Evolutionary conservation across 2,797 vertebrate species (phyloP).

Genomic region (Psittacula echo): DNA sequence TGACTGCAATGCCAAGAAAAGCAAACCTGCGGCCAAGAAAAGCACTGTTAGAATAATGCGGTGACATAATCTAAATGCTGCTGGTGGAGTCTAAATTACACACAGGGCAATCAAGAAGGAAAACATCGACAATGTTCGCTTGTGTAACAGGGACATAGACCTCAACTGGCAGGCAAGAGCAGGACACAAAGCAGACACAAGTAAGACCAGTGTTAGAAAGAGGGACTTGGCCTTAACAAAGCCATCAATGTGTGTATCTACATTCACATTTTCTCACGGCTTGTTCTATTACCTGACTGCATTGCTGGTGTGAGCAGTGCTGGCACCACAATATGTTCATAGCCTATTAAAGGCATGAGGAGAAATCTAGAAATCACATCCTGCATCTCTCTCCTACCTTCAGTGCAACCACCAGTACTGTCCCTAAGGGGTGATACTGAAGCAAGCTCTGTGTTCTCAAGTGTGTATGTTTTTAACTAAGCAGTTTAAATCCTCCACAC

Average conservation of each 20-base stretch:
- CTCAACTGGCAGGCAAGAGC: not conserved
- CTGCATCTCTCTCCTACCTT: not conserved
- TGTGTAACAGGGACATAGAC: not conserved
- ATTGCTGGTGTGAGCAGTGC: not conserved
- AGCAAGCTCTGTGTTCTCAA: rapidly evolving
- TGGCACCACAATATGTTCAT: not conserved
- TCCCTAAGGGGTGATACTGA: not conserved
- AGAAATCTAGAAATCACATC: not conserved
- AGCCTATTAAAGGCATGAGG: not conserved
- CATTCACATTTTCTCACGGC: not conserved
- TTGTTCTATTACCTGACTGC: not conserved
- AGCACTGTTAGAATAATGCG: slow-evolving; percentile 5
- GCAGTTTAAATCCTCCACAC: not conserved
- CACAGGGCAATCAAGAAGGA: slow-evolving; percentile 23
- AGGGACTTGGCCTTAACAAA: not conserved
- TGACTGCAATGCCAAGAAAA: slow-evolving; percentile 7
- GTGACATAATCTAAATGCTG: slow-evolving; percentile 15
- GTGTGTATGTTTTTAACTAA: not conserved
- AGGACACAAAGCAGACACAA: not conserved
- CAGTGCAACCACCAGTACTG: not conserved
- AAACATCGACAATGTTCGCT: not conserved
- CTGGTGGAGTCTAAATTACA: not conserved
- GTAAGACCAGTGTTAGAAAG: not conserved
- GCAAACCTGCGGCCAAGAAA: slow-evolving; percentile 45
- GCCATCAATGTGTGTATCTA: not conserved